Evolutionary conservation across 2,888 invertebrate species (phyloP).

Genomic region (Gymnoscelis rufifasciata): DNA sequence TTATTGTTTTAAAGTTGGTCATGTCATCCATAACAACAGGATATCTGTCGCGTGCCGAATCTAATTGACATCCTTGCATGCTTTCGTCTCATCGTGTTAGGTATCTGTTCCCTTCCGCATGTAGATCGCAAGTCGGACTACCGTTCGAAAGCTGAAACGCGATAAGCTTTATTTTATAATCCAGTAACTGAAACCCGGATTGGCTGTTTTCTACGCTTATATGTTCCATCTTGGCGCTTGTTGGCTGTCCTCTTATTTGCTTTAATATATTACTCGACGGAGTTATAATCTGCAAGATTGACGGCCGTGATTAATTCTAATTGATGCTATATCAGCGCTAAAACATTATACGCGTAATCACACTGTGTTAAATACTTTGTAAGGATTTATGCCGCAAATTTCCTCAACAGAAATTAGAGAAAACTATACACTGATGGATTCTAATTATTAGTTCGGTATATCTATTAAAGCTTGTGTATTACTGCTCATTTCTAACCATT

Average conservation of each 20-base stretch:
- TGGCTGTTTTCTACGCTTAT: constrained; percentile 55
- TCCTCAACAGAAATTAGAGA: neutral
- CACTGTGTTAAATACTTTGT: neutral
- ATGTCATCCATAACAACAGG: constrained; percentile 32
- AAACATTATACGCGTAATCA: neutral
- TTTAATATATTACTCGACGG: constrained; percentile 2
- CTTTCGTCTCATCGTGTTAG: constrained; percentile 49
- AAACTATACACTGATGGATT: too few species aligned
- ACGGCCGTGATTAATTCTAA: constrained; percentile 1
- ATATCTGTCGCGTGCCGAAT: constrained; percentile 54
- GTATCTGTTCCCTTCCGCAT: constrained; percentile 38
- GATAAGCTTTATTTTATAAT: constrained; percentile 54
- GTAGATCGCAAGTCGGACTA: constrained; percentile 47
- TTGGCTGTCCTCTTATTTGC: constrained; percentile 38
- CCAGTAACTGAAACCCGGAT: constrained; percentile 55
- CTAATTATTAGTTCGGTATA: too few species aligned
- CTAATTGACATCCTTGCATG: constrained; percentile 69
- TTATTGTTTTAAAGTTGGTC: constrained; percentile 43
- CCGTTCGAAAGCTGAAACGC: constrained; percentile 58
- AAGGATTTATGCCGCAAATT: neutral
- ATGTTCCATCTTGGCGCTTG: constrained; percentile 30
- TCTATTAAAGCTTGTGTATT: too few species aligned
- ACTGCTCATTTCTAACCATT: too few species aligned
- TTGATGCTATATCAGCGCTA: constrained; percentile 1
- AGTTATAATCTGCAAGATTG: constrained; percentile 7